Base-by-base conservation (phyloP, 1,140 invertebrate genomes). In the Heliothis subflexa region DNA sequence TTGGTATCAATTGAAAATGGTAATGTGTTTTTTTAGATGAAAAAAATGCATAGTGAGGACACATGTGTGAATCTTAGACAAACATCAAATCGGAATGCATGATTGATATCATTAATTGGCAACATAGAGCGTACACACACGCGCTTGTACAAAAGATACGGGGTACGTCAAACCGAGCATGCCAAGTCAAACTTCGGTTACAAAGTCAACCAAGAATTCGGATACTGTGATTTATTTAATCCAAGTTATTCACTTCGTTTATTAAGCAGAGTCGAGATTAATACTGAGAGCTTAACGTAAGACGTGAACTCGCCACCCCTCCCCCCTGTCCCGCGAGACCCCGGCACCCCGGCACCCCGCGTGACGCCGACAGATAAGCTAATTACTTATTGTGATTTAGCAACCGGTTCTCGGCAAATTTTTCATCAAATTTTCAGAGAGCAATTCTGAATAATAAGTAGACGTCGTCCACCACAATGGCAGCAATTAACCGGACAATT, bases 401-500 rank as follows among this genome's bases (percentile, higher is more conserved):
- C 82, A 86, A 88, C 85, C 80, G 83, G 83, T 86, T 82, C 81
- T 78, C 76, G 72, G 76, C 72, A 81, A 87, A 88, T 88, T 89
- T 89, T 88, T 87, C 85, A 83, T 84, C 73, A 86, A 86, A 86
- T 86, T 87, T 86, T 84, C 83, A 81, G 61, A 78, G 78, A 83
- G 80, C 83, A 81, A 88, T 87, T 84, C 84, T 85, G 86, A 89
- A 89, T 88, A 91, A 89, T 85, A 82, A 84, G 85, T 85, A 81
- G 85, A 81, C 83, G 79, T 83, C 86, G 86, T 88, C 86, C 82
- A 87, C 88, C 87, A 88, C 90, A 91, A 91, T 89, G 85, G 84
- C 83, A 81, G 86, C 83, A 89, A 91, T 92, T 92, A 91, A 89
- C 87, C 85, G 87, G 86, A 91, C 87, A 90, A 92, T 92, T 92